phyloP scores from a whole-genome alignment of 1,140 invertebrate species.

The Lepidurus packardi region DNA sequence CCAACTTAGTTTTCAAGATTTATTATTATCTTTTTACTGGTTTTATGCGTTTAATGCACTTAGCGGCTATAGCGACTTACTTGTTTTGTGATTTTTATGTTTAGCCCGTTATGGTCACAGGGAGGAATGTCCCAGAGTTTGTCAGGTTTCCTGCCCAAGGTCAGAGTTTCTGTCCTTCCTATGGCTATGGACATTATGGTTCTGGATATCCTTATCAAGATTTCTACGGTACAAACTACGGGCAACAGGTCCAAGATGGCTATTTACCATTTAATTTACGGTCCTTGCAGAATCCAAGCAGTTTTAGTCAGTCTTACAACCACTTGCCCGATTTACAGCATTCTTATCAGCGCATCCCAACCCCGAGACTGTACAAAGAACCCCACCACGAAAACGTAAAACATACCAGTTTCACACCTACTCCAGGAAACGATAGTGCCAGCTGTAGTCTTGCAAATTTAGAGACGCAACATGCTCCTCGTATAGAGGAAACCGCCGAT shows the following conservation, averaged over 20 bases:
- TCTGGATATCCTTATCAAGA: constrained; percentile 10
- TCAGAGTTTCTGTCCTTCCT: background rate
- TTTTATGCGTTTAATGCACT: no score
- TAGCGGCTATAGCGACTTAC: background rate
- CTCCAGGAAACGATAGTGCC: background rate
- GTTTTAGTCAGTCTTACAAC: background rate
- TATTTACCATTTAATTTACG: constrained; percentile 4
- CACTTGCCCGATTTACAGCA: background rate
- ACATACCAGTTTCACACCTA: background rate
- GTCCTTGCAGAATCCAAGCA: background rate
- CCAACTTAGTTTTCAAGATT: background rate
- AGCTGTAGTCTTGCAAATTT: background rate
- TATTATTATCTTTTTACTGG: background rate
- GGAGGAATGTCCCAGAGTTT: background rate
- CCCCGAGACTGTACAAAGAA: background rate
- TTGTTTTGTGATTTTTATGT: background rate
- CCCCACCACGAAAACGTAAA: background rate
- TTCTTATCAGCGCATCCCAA: background rate
- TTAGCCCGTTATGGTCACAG: background rate
- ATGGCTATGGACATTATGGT: background rate
- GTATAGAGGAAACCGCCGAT: background rate
- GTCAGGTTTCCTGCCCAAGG: background rate
- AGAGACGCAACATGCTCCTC: background rate
- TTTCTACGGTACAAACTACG: background rate
- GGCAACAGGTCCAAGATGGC: background rate